These are phyloP conservation scores for Diphyllodes magnificus DNA, from an alignment of 2,113 vertebrate species.

Conservation along the genomic window DNA sequence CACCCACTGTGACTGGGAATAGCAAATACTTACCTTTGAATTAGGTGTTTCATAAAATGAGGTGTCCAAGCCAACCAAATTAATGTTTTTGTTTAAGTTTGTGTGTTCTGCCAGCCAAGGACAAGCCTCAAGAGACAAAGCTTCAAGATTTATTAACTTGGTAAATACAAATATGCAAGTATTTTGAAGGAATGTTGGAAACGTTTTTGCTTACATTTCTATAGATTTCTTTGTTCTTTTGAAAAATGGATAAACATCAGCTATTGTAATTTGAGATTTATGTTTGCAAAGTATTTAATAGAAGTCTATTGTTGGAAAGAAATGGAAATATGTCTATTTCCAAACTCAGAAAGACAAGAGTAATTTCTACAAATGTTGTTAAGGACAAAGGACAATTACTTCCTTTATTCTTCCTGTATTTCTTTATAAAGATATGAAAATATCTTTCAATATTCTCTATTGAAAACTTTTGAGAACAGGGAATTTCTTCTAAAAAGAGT, in stretches of 20 bases:
- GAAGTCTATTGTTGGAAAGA: background rate
- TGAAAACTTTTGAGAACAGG: background rate
- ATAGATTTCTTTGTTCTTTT: background rate
- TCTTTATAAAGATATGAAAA: background rate
- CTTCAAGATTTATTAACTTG: background rate
- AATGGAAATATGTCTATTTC: background rate
- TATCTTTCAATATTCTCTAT: background rate
- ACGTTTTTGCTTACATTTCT: background rate
- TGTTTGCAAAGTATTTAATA: background rate
- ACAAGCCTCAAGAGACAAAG: background rate
- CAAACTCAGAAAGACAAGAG: background rate
- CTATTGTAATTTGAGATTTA: background rate
- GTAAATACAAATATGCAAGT: background rate
- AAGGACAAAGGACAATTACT: background rate
- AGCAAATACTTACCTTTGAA: background rate
- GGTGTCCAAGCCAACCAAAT: background rate
- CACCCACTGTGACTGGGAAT: background rate
- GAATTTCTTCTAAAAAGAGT: background rate
- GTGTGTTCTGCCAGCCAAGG: background rate
- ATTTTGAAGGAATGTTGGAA: background rate
- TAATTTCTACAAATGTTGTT: background rate
- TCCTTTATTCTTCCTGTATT: background rate
- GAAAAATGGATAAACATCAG: background rate
- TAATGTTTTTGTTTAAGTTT: background rate
- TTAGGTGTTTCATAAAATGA: background rate